Base-by-base conservation (phyloP, 2,888 invertebrate species). In the Scaptomyza flava region DNA sequence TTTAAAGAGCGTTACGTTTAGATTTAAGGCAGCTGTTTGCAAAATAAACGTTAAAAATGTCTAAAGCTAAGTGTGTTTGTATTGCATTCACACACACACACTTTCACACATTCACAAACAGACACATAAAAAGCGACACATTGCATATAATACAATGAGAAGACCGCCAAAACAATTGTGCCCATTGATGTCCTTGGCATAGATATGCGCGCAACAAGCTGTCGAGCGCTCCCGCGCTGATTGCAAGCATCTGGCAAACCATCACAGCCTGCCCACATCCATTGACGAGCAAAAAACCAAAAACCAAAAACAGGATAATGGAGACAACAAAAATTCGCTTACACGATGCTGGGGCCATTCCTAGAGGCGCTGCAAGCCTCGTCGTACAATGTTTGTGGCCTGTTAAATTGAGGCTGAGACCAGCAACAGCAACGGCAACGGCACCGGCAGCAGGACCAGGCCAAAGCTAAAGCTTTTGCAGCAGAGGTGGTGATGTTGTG, bases 11-110 rank as follows among this genome's bases (percentile, higher is more conserved):
- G 78, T 77, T 58, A 58, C 58, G 51, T 68, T 50, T 77, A 83
- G 69, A 70, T 77, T 65, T 84, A 84, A 77, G 79, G 53, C 68
- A 69, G 77, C 77, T 79, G 85, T 79, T 81, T 81, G 83, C 81
- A 50, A 79, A 41, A 81, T 87, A 83, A 87, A 83, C 63, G 84
- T 87, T 83, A 62, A 72, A 81, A 84, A 68, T 87, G 58, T 74
- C 68, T 38, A 68, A 59, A 65, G 52, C 53, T 23, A 60, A 52
- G 63, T 42, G 17, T 61, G 17, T 50, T 67, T 57, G 59, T 20
- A 46, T 67, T 60, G 33, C 42, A n/a, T 1, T 17, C 17, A 20
- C 27, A 11, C 12, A 41, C n/a, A 38, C 20, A 47, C 38, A 36
- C 9, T 23, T 6, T 57, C 17, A 56, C 20, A 17, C 7, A 45